Conservation (phyloP, 2,113 vertebrate genomes). For the Merops nubicus region DNA sequence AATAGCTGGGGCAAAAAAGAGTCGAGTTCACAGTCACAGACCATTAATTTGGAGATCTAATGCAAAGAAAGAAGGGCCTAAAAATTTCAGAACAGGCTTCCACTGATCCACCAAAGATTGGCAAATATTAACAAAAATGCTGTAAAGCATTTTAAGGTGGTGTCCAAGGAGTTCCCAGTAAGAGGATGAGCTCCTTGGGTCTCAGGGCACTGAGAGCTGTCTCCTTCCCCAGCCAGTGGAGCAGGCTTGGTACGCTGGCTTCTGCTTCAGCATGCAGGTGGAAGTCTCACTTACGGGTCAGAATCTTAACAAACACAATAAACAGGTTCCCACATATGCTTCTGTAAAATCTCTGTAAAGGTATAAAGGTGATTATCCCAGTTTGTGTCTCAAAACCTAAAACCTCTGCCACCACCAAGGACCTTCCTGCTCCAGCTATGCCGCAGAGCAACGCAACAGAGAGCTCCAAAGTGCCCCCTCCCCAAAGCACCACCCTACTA, state of each 20-base stretch:
- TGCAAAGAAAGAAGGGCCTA: conserved; percentile 16
- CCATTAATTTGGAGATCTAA: conserved; percentile 25
- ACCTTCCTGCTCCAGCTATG: neutral
- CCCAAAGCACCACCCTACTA: neutral
- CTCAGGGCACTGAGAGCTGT: neutral
- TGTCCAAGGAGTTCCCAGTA: conserved; percentile 23
- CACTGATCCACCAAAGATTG: conserved; percentile 13
- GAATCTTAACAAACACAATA: neutral
- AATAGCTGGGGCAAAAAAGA: neutral
- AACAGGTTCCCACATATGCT: neutral
- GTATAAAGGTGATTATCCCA: neutral
- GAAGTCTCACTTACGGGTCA: neutral
- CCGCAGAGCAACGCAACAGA: no score
- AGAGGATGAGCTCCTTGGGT: neutral
- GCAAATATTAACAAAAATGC: conserved; percentile 37
- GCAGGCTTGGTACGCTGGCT: neutral
- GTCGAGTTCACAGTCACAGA: conserved; percentile 13
- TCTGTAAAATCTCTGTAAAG: neutral
- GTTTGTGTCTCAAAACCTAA: neutral
- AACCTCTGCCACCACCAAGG: neutral
- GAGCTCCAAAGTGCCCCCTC: neutral
- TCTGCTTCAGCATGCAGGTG: neutral
- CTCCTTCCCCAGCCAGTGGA: neutral
- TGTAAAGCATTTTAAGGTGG: neutral
- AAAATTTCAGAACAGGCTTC: conserved; percentile 39